Evolutionary conservation across 2,888 invertebrate genomes (phyloP), one percentile per base, ranked within the genome.

Genomic region (Epistrophe grossulariae): DNA sequence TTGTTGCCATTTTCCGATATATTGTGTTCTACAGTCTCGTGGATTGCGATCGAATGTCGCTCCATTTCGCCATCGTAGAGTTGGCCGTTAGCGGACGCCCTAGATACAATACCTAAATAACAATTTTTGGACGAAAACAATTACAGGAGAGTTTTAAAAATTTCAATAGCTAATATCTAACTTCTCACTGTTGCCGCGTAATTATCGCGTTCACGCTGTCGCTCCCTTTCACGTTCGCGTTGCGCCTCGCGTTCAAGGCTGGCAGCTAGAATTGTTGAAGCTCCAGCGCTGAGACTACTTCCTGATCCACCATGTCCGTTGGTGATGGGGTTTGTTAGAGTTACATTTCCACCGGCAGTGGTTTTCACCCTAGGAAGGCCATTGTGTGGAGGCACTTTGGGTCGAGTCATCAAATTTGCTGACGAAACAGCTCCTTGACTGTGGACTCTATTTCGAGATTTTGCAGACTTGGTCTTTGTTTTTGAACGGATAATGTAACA

Each of bases 401-500:
- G 92, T 50, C 92, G 92, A 6, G 91, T 91, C 11, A 93, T 91
- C 73, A 93, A 89, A 88, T 93, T 92, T 6, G 92, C 92, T 9
- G 93, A 92, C 5, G 93, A 92, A 4, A 92, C 92, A 9, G 92
- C 92, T 82, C 91, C 91, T 74, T 92, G 91, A 71, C 91, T 93
- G 80, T 93, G 93, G 10, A 93, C 91, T 17, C 93, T 91, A 88
- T 93, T 93, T 11, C 91, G 88, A 3, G 91, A 89, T 4, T 92
- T 92, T 43, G 92, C 89, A 1, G 91, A 89, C 57, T 91, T 90
- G 17, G 84, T 88, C 72, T 91, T 91, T 64, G 90, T 91, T 81
- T 92, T 92, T 95, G 95, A 95, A 91, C 95, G 96, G 90, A 96
- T 96, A 90, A 97, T 97, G 92, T 97, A 97, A 72, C 95, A 94